Evolutionary conservation across 2,888 invertebrate genomes (phyloP), one percentile per base, ranked within the genome.

Genomic region (Dinocampus coccinellae): DNA sequence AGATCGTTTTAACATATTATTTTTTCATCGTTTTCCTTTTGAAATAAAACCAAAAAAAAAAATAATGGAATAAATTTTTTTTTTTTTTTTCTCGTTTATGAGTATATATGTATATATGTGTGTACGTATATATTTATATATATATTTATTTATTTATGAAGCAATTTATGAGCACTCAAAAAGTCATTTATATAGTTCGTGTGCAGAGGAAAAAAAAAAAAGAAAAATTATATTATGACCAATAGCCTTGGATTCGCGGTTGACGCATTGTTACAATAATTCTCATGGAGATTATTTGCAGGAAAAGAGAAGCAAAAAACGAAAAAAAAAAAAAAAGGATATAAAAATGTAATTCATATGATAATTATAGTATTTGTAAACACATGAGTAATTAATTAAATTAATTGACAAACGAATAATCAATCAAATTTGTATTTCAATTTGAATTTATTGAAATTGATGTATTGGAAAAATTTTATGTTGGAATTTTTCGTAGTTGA

Each of bases 1-100:
- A 24, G 62, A 36, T 47, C 26, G 24, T 62, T 62, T 42, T 36
- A 7, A 62, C 42, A 24, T 47, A 39, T 13, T 39, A 39, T 62
- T 62, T 24, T 42, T 42, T 62, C 16, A 33, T 47, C 26, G 24
- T 10, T n/a, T 24, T 26, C 36, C 24, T 42, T 24, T 29, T 10
- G 39, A 39, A 13, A 39, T 39, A 39, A 3, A 39, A n/a, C 2
- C 13, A n/a, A n/a, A n/a, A n/a, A 29, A 7, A 7, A 29, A 29
- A 29, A 29, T 36, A 10, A 7, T 33, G 33, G 7, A 33, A 36
- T 36, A 36, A 36, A 24, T 26, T 39, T 62, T 29, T 24, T 13
- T 9, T 24, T 2, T 13, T 47, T 11, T 11, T 20, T 20, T 36
- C 60, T n/a, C 20, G 16, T 33, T 11, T 10, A 16, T n/a, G n/a